Conservation (phyloP, 2,113 vertebrate species). For the Choloepus hoffmanni region DNA sequence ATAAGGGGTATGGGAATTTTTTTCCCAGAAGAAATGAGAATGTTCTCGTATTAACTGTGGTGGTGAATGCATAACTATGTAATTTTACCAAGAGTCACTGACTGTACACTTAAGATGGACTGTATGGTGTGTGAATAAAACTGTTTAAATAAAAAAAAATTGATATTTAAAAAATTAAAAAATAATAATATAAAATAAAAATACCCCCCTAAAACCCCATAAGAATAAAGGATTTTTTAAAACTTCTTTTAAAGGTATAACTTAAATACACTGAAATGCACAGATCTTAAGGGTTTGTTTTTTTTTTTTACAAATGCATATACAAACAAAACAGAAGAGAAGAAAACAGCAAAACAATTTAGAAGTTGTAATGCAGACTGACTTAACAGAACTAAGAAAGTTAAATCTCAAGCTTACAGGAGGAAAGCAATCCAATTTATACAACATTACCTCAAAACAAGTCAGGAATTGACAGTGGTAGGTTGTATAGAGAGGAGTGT, state of each 20-base stretch:
- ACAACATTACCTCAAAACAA: background rate
- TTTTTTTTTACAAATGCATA: background rate
- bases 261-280: background rate
- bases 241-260: background rate
- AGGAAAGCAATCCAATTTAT: slow-evolving; percentile 30
- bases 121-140: too few species aligned
- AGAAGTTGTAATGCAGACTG: background rate
- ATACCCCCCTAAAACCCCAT: background rate
- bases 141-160: too few species aligned
- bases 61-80: too few species aligned
- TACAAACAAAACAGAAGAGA: background rate
- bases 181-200: too few species aligned
- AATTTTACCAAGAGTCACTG: too few species aligned
- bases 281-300: background rate
- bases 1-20: too few species aligned
- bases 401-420: slow-evolving; percentile 40
- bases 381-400: slow-evolving; percentile 21
- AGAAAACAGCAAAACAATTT: background rate
- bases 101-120: too few species aligned
- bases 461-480: background rate
- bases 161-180: too few species aligned
- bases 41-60: too few species aligned
- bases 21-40: too few species aligned
- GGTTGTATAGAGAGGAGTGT: background rate
- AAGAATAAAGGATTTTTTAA: background rate